Conservation (phyloP, 2,113 vertebrate genomes). For the Sialia sialis region DNA sequence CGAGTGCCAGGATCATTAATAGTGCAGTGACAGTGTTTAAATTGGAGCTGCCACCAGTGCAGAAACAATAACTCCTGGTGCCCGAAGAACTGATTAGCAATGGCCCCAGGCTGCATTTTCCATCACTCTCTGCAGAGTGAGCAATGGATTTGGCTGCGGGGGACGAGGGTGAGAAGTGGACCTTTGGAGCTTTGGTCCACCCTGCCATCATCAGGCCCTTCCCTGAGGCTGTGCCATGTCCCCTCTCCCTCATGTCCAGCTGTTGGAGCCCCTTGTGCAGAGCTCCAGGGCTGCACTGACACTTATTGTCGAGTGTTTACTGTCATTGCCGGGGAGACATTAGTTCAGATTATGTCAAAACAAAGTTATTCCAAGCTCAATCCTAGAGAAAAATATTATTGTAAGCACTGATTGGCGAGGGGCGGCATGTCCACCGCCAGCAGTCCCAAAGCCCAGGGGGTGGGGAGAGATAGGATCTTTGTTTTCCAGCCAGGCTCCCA, state of each 20-base stretch:
- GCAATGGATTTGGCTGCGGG: background rate
- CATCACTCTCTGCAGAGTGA: background rate
- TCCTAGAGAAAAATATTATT: conserved; percentile 51
- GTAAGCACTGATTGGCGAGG: conserved; percentile 51
- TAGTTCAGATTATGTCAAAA: conserved; percentile 60
- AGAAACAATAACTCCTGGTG: conserved; percentile 24
- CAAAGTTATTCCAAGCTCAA: conserved; percentile 57
- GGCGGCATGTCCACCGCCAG: background rate
- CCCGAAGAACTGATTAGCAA: background rate
- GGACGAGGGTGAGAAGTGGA: background rate
- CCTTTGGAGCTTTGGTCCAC: background rate
- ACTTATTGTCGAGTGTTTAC: conserved; percentile 61
- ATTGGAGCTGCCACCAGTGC: conserved; percentile 7
- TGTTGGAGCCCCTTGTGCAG: conserved; percentile 1
- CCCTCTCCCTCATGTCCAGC: background rate
- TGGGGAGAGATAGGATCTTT: conserved; percentile 56
- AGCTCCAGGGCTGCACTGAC: background rate
- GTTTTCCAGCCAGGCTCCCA: conserved; percentile 58
- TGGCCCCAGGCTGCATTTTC: background rate
- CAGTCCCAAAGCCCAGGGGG: conserved; percentile 21
- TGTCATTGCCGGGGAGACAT: conserved; percentile 64
- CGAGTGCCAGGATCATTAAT: background rate
- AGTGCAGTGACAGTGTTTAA: conserved; percentile 18
- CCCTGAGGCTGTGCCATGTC: background rate
- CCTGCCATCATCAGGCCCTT: background rate